These are phyloP conservation scores for Caenorhabditis zanzibari DNA, from an alignment of 2,888 invertebrate genomes.

Conservation along the genomic window DNA sequence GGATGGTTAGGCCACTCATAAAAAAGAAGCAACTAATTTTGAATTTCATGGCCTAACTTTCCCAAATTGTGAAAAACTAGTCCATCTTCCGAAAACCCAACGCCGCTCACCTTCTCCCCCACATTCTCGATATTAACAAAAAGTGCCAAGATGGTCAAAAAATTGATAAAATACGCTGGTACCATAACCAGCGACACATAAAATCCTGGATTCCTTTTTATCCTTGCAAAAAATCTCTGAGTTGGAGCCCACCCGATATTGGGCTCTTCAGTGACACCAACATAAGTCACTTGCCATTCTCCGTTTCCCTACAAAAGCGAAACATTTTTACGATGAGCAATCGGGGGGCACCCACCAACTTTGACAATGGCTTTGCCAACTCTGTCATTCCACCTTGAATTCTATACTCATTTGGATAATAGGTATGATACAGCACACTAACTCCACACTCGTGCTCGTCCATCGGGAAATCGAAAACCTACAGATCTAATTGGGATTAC, in stretches of 20 bases:
- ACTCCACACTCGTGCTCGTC: constrained; percentile 51
- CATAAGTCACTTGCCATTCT: constrained; percentile 57
- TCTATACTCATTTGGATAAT: constrained; percentile 44
- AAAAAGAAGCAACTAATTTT: too few species aligned
- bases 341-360: constrained; percentile 29
- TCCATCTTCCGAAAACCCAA: too few species aligned
- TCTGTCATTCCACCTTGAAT: constrained; percentile 9
- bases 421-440: constrained; percentile 44
- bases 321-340: not conserved
- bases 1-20: too few species aligned
- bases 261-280: constrained; percentile 25
- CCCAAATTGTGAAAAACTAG: too few species aligned
- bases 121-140: constrained; percentile 47
- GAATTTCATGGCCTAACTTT: too few species aligned
- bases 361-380: constrained; percentile 4
- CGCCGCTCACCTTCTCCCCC: not conserved
- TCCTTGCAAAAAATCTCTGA: constrained; percentile 36
- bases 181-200: constrained; percentile 60
- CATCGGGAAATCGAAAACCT: constrained; percentile 42
- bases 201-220: constrained; percentile 60
- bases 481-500: not conserved
- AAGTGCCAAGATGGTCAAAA: constrained; percentile 49
- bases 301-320: constrained; percentile 41
- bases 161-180: constrained; percentile 59
- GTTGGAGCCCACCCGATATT: not conserved